Conservation (phyloP, 2,888 invertebrate species). For the Odontomyia ornata region DNA sequence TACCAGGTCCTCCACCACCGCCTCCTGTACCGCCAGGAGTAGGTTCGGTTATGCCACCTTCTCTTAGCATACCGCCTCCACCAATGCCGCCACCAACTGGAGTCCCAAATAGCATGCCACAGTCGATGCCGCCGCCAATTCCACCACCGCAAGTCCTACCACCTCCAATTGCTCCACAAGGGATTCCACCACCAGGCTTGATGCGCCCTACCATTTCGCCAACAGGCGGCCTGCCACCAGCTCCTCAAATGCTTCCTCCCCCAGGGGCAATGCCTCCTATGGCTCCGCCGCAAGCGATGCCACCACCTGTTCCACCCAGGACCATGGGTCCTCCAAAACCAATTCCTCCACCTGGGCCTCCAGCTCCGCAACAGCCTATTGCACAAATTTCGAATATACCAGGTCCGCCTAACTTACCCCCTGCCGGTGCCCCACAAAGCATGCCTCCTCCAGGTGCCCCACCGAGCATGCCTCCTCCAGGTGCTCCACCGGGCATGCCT, state of each 20-base stretch:
- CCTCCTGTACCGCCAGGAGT: conserved; percentile 47
- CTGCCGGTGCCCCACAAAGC: too few relatives aligned
- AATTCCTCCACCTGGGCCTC: conserved; percentile 15
- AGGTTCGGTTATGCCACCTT: conserved; percentile 48
- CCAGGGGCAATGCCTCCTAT: conserved; percentile 60
- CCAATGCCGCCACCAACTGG: conserved; percentile 53
- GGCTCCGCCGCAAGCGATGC: conserved; percentile 60
- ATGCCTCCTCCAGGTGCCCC: conserved; percentile 33
- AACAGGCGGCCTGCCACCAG: too few relatives aligned
- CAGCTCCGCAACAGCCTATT: not conserved
- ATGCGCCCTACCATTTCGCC: too few relatives aligned
- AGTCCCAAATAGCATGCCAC: conserved; percentile 47
- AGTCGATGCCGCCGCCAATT: conserved; percentile 41
- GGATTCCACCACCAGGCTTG: too few relatives aligned
- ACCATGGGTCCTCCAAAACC: conserved; percentile 53
- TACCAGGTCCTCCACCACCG: conserved; percentile 39
- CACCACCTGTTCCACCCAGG: conserved; percentile 51
- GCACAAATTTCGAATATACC: not conserved
- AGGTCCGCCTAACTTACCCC: not conserved
- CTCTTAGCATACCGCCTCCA: conserved; percentile 60
- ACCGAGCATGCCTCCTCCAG: not conserved
- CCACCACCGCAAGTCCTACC: conserved; percentile 10
- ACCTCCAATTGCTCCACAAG: not conserved
- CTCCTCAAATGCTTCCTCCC: too few relatives aligned
- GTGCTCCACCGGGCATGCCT: not conserved